Percentiles rank a stretch among this genome's conserved stretches.
Evolutionary conservation across 2,797 vertebrate genomes (phyloP).

Genomic region (Caiman crocodilus): DNA sequence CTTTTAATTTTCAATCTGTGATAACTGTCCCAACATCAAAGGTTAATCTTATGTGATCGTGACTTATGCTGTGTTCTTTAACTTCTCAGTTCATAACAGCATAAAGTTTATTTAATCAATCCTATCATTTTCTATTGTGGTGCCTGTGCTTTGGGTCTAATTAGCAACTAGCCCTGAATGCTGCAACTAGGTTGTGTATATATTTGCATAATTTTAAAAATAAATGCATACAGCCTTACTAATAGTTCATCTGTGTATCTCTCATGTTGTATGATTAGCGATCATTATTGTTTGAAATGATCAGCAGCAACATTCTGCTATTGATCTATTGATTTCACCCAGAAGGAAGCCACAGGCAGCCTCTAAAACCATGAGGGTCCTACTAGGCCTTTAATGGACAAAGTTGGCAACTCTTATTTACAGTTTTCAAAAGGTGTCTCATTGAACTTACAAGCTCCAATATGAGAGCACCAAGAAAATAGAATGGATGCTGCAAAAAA

Average conservation of each 20-base stretch:
- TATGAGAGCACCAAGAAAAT: not conserved
- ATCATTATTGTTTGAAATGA: not conserved
- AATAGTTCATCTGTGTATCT: not conserved
- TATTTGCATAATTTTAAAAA: slow-evolving; percentile 11
- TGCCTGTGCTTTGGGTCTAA: not conserved
- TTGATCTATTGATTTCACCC: not conserved
- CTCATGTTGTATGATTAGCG: not conserved
- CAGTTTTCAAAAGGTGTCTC: slow-evolving; percentile 2
- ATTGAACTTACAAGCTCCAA: slow-evolving; percentile 7
- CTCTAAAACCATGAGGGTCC: not conserved
- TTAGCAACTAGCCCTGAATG: not conserved
- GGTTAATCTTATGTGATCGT: not conserved
- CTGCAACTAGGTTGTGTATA: not conserved
- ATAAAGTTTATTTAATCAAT: not conserved
- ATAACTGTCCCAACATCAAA: not conserved
- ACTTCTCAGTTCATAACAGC: not conserved
- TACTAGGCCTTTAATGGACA: not conserved
- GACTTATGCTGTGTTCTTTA: not conserved
- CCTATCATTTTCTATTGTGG: not conserved
- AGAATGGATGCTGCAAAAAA: not conserved
- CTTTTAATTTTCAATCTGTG: not conserved
- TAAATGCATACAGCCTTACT: not conserved
- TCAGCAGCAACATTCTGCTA: not conserved
- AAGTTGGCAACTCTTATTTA: not conserved
- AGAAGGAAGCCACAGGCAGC: slow-evolving; percentile 22